Base-by-base conservation (phyloP, 2,797 vertebrate genomes). In the Syngnathus rostellatus region DNA sequence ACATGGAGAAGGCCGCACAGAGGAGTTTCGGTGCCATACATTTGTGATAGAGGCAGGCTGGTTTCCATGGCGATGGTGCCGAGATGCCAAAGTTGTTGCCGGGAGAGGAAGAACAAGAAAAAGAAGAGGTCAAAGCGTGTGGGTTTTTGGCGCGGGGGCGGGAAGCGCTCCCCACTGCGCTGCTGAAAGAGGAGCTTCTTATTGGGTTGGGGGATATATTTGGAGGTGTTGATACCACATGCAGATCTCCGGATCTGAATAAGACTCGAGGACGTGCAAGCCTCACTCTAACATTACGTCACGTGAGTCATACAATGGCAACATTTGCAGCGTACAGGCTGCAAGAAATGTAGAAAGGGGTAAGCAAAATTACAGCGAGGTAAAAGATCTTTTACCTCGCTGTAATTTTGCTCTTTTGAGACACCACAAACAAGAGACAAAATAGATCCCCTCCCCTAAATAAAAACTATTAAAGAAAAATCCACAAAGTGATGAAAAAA, bases 11-110 rank as follows among this genome's bases (percentile, higher is more conserved):
- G 53, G 70, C 60, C 69, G 40, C 68, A 51, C 8, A 8, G 62
- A 31, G 21, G 62, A 48, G 19, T 21, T 25, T 40, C n/a, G 11
- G 40, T 41, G 55, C 50, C 72, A 76, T 62, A 71, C 72, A 23
- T 68, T 74, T 72, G 10, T 46, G 40, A 51, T 51, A 68, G 64
- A 66, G 59, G 25, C 63, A 75, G 54, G 23, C 58, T n/a, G 1
- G 83, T 88, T 81, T 76, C 85, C 83, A 81, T 76, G 79, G 83
- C n/a, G 66, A 86, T 73, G 59, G 72, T 67, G 65, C 68, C n/a
- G 62, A 72, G 79, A 83, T 81, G 80, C 80, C 82, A 81, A 79
- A 64, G 65, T 9, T 67, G 75, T 81, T 79, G 77, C 74, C 19
- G 69, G 59, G 77, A 70, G 64, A 80, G 57, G 64, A 37, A 39